These are phyloP conservation scores for Grallaria varia DNA, from an alignment of 2,113 vertebrate species.

Conservation along the genomic window DNA sequence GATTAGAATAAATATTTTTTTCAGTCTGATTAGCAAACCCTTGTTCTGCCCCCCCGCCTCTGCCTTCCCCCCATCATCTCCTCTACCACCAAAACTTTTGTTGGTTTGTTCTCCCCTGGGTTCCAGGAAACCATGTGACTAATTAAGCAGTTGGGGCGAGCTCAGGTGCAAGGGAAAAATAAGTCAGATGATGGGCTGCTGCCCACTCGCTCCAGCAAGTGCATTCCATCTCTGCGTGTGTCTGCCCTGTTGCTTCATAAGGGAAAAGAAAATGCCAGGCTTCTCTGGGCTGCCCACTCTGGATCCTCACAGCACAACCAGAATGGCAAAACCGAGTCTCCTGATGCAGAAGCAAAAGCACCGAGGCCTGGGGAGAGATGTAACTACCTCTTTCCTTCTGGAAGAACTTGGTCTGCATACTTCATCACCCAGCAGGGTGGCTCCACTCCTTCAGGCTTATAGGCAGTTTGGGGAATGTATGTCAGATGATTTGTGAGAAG, in stretches of 20 bases:
- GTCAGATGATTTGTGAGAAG: neutral
- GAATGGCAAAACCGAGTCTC: neutral
- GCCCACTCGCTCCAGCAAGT: neutral
- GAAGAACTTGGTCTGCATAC: neutral
- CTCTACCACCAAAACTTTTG: neutral
- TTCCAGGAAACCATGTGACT: constrained; percentile 35
- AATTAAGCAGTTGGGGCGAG: neutral
- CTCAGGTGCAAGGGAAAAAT: constrained; percentile 14
- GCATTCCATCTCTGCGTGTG: constrained; percentile 15
- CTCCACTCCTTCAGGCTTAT: neutral
- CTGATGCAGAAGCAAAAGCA: accelerated
- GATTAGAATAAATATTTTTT: constrained; percentile 15
- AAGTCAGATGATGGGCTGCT: neutral
- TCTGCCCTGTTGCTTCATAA: neutral
- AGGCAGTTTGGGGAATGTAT: neutral
- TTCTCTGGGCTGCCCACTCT: neutral
- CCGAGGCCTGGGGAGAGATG: accelerated
- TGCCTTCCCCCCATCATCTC: neutral
- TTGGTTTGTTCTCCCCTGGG: neutral
- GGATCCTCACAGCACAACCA: neutral
- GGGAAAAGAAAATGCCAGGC: neutral
- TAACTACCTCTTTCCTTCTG: neutral
- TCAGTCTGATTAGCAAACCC: constrained; percentile 37
- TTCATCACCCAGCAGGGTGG: accelerated
- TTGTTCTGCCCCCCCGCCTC: neutral